Percentiles rank a stretch among this genome's conserved stretches.
These are phyloP conservation scores for Campoletis sonorensis DNA, from an alignment of 1,140 invertebrate species.

Conservation along the genomic window DNA sequence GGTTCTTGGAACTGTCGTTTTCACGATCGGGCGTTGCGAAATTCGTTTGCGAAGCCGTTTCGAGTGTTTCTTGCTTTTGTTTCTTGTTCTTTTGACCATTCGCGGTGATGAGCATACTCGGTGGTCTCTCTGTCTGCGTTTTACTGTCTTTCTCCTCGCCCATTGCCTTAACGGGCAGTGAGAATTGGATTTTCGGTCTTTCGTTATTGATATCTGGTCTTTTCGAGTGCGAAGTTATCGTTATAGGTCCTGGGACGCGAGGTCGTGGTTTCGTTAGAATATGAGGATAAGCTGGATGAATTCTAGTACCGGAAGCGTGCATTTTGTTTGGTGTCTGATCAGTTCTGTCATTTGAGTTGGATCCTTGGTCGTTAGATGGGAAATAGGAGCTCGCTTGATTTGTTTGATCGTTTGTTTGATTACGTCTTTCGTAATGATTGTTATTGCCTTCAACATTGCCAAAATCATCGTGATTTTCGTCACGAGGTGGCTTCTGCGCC, in stretches of 20 bases:
- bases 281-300: constrained; percentile 72
- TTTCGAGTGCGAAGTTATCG: constrained; percentile 62
- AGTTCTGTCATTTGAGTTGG: constrained; percentile 15
- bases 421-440: constrained; percentile 31
- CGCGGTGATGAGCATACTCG: constrained; percentile 59
- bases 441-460: neutral
- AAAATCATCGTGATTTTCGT: neutral
- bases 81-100: constrained; percentile 53
- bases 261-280: constrained; percentile 70
- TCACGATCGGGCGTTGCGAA: constrained; percentile 60
- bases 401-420: constrained; percentile 24
- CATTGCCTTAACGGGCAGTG: constrained; percentile 66
- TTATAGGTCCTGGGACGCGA: constrained; percentile 66
- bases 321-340: constrained; percentile 44
- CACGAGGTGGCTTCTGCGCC: neutral
- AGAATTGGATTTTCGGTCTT: constrained; percentile 64
- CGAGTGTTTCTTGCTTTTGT: constrained; percentile 62
- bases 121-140: constrained; percentile 66
- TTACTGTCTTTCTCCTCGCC: constrained; percentile 67
- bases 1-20: constrained; percentile 32
- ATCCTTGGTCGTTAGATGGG: neutral
- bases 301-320: constrained; percentile 53
- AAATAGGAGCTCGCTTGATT: constrained; percentile 26
- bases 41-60: constrained; percentile 67
- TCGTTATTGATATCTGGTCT: constrained; percentile 56